Evolutionary conservation across 2,888 invertebrate genomes (phyloP).

Genomic region (Pristionchus fissidentatus): DNA sequence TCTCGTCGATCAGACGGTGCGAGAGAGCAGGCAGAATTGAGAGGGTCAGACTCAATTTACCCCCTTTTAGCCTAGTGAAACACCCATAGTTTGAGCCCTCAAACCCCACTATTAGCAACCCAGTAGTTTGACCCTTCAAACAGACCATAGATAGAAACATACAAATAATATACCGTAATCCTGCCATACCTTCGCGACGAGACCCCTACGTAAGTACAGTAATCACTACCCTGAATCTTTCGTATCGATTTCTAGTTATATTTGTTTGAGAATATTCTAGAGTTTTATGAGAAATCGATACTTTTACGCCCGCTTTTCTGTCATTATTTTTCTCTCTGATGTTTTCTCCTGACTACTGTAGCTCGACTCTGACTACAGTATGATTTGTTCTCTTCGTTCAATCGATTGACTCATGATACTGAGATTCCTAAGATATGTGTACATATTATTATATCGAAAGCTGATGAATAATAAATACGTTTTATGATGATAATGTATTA

Average conservation of each 20-base stretch:
- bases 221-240: conserved; percentile 15
- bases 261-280: conserved; percentile 19
- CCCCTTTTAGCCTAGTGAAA: neutral
- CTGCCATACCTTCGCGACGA: neutral
- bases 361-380: too few species aligned
- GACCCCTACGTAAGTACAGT: conserved; percentile 25
- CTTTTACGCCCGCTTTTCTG: conserved; percentile 6
- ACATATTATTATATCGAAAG: conserved; percentile 29
- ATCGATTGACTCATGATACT: neutral
- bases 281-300: conserved; percentile 30
- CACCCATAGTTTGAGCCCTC: neutral
- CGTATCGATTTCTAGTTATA: neutral
- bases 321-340: conserved; percentile 8
- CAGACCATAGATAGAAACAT: conserved; percentile 12
- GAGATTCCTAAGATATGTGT: conserved; percentile 24
- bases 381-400: neutral
- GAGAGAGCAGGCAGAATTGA: too few species aligned
- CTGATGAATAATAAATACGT: conserved; percentile 24
- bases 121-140: conserved; percentile 28
- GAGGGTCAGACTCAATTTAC: too few species aligned
- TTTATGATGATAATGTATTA: too few species aligned
- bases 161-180: conserved; percentile 28
- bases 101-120: neutral
- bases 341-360: neutral
- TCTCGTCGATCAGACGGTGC: too few species aligned